Percentiles rank a stretch among this genome's conserved stretches.
Conservation (phyloP, 2,888 invertebrate genomes). For the Didymodactylos carnosus region DNA sequence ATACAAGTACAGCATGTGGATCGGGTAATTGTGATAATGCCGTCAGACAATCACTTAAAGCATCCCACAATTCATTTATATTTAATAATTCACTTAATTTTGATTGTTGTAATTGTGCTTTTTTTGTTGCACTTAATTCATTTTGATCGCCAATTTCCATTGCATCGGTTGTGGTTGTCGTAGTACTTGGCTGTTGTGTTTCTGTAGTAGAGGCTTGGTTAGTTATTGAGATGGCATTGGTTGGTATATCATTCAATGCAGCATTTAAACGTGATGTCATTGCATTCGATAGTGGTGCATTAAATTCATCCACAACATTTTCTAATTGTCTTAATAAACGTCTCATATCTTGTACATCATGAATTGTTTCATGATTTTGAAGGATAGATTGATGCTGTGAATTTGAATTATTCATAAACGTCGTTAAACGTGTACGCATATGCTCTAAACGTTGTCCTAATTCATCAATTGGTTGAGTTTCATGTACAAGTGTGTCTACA, state of each 20-base stretch:
- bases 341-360: neutral
- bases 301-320: neutral
- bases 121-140: neutral
- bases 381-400: neutral
- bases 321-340: neutral
- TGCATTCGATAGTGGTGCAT: neutral
- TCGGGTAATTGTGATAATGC: slow-evolving; percentile 56
- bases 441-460: neutral
- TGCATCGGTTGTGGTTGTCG: neutral
- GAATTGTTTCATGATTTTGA: neutral
- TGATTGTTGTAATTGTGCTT: slow-evolving; percentile 22
- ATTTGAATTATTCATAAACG: neutral
- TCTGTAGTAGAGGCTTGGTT: too few species aligned
- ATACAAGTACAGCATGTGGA: slow-evolving; percentile 62
- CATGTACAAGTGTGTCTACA: neutral
- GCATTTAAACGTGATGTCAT: neutral
- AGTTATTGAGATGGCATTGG: neutral
- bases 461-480: neutral
- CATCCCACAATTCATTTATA: slow-evolving; percentile 54
- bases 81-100: slow-evolving; percentile 51
- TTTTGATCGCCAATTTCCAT: neutral
- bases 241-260: neutral
- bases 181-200: neutral
- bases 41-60: slow-evolving; percentile 54
- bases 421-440: neutral